A percentile compares a stretch with the other conserved stretches of the same genome.
Conservation (phyloP, 30 jellyfish, hydroid and myxozoan species). For the Haliclystus octoradiatus region DNA sequence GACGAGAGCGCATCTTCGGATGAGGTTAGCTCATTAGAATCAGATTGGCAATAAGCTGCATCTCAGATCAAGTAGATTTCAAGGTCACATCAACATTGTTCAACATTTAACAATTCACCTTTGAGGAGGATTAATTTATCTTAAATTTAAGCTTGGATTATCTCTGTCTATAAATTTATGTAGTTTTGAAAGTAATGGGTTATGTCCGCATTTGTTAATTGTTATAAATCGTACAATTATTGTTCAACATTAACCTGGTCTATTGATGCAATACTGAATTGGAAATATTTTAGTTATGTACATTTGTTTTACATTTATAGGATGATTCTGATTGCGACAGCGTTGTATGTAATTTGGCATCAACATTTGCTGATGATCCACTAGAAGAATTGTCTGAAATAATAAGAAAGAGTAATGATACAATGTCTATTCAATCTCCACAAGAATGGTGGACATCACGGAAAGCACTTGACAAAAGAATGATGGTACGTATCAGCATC, state of each 20-base stretch:
- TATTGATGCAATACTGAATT: no score
- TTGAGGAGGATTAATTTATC: no score
- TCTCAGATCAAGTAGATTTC: not conserved
- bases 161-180: no score
- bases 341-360: conserved; percentile 66
- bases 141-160: no score
- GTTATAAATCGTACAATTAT: no score
- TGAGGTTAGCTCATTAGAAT: conserved; percentile 2
- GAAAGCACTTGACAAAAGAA: conserved; percentile 36
- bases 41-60: not conserved
- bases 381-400: conserved; percentile 49
- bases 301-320: not conserved
- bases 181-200: no score
- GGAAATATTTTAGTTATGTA: no score
- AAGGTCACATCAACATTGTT: not conserved
- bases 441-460: conserved; percentile 81
- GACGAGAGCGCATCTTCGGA: conserved; percentile 11
- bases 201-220: no score
- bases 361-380: conserved; percentile 63
- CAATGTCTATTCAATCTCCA: conserved; percentile 52
- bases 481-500: conserved; percentile 46
- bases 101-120: conserved; percentile 13
- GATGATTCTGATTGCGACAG: conserved; percentile 6
- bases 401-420: conserved; percentile 34
- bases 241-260: no score